Conservation (phyloP, 2,888 invertebrate species). For the Laothoe populi region DNA sequence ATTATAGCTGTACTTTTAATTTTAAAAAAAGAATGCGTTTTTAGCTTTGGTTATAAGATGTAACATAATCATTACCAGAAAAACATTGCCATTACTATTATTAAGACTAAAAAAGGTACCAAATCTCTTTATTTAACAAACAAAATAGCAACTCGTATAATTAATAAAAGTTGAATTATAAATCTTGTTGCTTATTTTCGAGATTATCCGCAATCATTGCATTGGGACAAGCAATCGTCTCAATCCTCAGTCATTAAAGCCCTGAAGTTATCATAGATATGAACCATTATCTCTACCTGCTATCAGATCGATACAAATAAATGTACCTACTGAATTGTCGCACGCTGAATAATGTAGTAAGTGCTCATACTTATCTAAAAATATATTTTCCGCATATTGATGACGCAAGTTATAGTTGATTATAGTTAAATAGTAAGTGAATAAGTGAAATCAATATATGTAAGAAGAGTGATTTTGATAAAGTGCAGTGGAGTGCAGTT, state of each 20-base stretch:
- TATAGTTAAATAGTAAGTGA: conserved; percentile 22
- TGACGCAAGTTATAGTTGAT: neutral
- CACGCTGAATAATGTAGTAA: conserved; percentile 28
- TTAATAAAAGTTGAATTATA: conserved; percentile 1
- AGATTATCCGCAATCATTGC: conserved; percentile 48
- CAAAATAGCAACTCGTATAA: neutral
- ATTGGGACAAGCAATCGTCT: conserved; percentile 36
- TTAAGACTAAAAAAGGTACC: neutral
- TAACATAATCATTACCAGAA: neutral
- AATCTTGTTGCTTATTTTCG: conserved; percentile 13
- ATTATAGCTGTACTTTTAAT: no score
- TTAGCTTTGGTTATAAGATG: neutral
- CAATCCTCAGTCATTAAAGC: conserved; percentile 51
- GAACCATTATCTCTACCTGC: conserved; percentile 54
- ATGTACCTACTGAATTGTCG: conserved; percentile 42
- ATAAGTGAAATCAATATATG: conserved; percentile 26
- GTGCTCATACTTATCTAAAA: conserved; percentile 13
- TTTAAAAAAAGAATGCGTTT: no score
- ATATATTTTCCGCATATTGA: conserved; percentile 2
- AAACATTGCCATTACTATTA: neutral
- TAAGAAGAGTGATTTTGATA: conserved; percentile 22
- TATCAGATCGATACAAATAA: conserved; percentile 66
- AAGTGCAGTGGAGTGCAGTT: conserved; percentile 56
- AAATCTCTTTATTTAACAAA: no score
- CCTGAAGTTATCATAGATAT: conserved; percentile 59